Conservation (phyloP, 1,140 invertebrate genomes). For the Ridgeia piscesae region DNA sequence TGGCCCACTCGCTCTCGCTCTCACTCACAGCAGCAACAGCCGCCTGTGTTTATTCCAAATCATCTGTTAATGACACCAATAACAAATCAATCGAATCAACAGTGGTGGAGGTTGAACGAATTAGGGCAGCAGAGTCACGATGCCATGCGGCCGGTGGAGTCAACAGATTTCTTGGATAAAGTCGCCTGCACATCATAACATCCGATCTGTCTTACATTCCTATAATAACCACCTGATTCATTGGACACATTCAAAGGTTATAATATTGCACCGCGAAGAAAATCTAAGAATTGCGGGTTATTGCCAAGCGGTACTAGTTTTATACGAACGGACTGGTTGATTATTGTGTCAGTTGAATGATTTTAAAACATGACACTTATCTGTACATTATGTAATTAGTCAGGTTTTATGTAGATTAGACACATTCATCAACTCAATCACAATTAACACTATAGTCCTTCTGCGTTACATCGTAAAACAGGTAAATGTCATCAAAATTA, state of each 20-base stretch:
- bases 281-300: background rate
- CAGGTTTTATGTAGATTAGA: too few relatives aligned
- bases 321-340: too few relatives aligned
- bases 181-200: background rate
- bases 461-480: too few relatives aligned
- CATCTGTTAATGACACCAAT: background rate
- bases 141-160: background rate
- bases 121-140: background rate
- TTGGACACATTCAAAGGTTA: background rate
- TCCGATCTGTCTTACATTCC: background rate
- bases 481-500: too few relatives aligned
- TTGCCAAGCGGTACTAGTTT: too few relatives aligned
- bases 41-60: background rate
- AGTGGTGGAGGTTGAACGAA: background rate
- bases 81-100: background rate
- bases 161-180: background rate
- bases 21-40: background rate
- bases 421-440: too few relatives aligned
- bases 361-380: too few relatives aligned
- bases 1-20: background rate
- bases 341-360: too few relatives aligned
- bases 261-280: background rate
- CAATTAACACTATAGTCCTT: too few relatives aligned
- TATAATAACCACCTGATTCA: background rate
- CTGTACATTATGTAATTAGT: too few relatives aligned